Evolutionary conservation across 92 coral and sea anemone genomes (phyloP).

Genomic region (Desmophyllum pertusum): DNA sequence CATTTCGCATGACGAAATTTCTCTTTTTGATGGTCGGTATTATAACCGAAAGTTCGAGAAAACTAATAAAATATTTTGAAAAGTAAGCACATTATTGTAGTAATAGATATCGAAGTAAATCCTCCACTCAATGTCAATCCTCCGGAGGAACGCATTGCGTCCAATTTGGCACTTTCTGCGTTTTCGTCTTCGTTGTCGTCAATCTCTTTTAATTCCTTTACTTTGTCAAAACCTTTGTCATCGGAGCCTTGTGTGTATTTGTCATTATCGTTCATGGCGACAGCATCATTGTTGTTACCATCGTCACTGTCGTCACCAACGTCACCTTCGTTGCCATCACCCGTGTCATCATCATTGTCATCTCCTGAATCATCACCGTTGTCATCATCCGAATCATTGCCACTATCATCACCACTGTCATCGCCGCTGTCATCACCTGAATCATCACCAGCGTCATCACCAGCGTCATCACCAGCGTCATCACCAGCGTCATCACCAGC

Average conservation of each 20-base stretch:
- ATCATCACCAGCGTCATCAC: not conserved
- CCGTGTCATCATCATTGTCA: not conserved
- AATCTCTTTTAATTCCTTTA: not conserved
- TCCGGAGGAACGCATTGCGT: not conserved
- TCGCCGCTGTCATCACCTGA: not conserved
- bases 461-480: not conserved
- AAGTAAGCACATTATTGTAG: not conserved
- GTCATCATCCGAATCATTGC: not conserved
- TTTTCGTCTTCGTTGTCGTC: not conserved
- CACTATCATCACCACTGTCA: constrained; percentile 17
- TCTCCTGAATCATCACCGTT: not conserved
- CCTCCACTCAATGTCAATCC: not conserved
- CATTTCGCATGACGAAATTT: not conserved
- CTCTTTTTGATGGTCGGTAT: not conserved
- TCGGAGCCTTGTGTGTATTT: not conserved
- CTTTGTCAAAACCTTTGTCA: not conserved
- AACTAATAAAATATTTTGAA: not conserved
- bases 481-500: not conserved
- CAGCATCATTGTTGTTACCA: not conserved
- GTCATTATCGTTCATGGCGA: not conserved
- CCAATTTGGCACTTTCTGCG: not conserved
- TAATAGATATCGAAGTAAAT: not conserved
- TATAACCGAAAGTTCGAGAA: not conserved
- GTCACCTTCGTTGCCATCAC: not conserved
- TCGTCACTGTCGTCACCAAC: not conserved